Conservation (phyloP, 2,797 vertebrate genomes). For the Argya squamiceps region DNA sequence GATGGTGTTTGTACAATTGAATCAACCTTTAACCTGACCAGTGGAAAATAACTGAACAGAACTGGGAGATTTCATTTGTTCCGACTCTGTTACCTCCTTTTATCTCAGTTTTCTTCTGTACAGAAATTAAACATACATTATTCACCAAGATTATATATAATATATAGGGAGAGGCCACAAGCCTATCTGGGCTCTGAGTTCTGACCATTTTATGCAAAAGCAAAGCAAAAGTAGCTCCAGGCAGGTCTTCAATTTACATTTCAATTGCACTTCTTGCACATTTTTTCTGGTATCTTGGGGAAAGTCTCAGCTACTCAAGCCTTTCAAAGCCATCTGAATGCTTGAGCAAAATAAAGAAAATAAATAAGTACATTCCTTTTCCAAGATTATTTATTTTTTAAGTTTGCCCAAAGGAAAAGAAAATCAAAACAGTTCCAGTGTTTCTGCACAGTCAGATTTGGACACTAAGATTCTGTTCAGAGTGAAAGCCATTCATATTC, state of each 20-base stretch:
- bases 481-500: background rate
- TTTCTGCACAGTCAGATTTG: background rate
- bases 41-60: background rate
- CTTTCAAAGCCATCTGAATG: background rate
- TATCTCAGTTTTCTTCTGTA: background rate
- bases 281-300: background rate
- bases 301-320: background rate
- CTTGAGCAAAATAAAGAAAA: conserved; percentile 4
- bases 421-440: background rate
- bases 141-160: background rate
- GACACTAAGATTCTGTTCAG: background rate
- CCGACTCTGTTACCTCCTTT: background rate
- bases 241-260: conserved; percentile 31
- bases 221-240: conserved; percentile 1
- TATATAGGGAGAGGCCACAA: background rate
- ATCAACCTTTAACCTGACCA: background rate
- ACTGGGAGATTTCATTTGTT: background rate
- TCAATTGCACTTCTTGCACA: background rate
- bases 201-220: conserved; percentile 19
- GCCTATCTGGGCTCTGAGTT: background rate
- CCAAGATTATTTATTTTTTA: background rate
- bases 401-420: background rate
- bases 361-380: background rate
- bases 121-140: conserved; percentile 20
- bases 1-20: background rate